Conservation (phyloP, 1,140 invertebrate genomes). For the Microplitis demolitor region DNA sequence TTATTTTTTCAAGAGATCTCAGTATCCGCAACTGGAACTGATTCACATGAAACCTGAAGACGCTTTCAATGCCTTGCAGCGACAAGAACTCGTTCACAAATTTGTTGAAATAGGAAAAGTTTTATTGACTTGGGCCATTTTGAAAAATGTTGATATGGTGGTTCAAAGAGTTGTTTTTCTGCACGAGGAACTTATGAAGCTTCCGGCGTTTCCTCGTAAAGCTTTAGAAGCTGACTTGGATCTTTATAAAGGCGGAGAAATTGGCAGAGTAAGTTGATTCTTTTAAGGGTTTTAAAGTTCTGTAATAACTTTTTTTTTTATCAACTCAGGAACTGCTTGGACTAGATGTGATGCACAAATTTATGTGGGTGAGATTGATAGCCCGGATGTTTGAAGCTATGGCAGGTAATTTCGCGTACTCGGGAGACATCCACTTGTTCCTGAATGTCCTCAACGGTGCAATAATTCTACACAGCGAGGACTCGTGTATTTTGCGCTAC, state of each 20-base stretch:
- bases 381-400: conserved; percentile 98
- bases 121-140: conserved; percentile 84
- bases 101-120: conserved; percentile 98
- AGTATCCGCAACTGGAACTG: conserved; percentile 96
- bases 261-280: conserved; percentile 64
- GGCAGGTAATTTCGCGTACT: conserved; percentile 97
- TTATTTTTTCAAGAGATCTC: conserved; percentile 98
- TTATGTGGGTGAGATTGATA: conserved; percentile 97
- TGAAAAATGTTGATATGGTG: conserved; percentile 91
- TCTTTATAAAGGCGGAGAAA: conserved; percentile 87
- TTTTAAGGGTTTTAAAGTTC: too few relatives aligned
- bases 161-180: conserved; percentile 97
- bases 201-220: conserved; percentile 97
- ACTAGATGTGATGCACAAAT: conserved; percentile 96
- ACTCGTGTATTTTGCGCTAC: conserved; percentile 92
- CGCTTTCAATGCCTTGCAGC: conserved; percentile 89
- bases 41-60: conserved; percentile 91
- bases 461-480: conserved; percentile 95
- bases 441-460: conserved; percentile 97
- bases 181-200: conserved; percentile 98
- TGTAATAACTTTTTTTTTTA: too few relatives aligned
- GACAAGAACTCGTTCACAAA: conserved; percentile 90
- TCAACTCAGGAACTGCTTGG: conserved; percentile 79
- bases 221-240: conserved; percentile 95
- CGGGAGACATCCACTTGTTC: conserved; percentile 96